These are phyloP conservation scores for Nyctalus aviator DNA, from an alignment of 2,797 vertebrate species.

Conservation along the genomic window DNA sequence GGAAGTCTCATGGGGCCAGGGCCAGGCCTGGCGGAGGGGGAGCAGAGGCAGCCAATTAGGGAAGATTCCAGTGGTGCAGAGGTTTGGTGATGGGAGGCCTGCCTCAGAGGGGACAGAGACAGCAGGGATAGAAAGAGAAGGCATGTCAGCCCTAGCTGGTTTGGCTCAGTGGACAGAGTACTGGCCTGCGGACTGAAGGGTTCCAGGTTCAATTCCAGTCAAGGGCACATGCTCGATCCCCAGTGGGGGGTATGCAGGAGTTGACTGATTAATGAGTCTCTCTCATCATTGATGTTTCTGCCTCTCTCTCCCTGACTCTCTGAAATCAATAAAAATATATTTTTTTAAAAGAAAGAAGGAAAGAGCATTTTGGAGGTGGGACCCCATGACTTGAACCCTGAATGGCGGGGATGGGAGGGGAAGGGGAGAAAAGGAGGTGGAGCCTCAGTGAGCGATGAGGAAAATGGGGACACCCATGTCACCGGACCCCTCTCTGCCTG, in stretches of 20 bases:
- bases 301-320: no score
- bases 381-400: neutral
- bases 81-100: neutral
- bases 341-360: no score
- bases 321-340: no score
- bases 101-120: neutral
- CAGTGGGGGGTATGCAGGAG: no score
- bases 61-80: neutral
- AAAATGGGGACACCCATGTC: accelerated
- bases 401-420: neutral
- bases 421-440: neutral
- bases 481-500: neutral
- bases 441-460: accelerated
- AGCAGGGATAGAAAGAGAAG: neutral
- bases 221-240: no score
- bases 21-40: neutral
- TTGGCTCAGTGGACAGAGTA: no score
- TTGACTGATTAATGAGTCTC: no score
- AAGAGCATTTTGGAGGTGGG: neutral
- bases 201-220: no score
- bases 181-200: no score
- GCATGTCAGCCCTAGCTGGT: neutral
- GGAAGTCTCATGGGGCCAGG: neutral
- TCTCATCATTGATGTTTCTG: no score
- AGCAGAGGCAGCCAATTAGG: accelerated